phyloP scores from a whole-genome alignment of 1,140 invertebrate genomes.

The Brachionus koreanus region DNA sequence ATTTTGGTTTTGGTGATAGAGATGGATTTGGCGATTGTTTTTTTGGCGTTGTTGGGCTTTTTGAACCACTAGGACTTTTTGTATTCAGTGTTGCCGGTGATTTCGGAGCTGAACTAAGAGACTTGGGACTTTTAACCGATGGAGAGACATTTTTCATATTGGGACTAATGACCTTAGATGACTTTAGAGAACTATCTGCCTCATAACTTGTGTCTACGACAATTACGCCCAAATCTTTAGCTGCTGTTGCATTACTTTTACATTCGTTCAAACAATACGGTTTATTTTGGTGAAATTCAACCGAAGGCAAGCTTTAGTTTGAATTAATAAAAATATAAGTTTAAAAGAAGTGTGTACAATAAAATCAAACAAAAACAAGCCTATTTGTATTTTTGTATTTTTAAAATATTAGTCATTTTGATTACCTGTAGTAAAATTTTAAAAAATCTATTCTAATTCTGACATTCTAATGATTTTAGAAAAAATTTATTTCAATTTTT shows the following conservation, averaged over 20 bases:
- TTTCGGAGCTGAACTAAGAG: not conserved
- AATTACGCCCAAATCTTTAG: not conserved
- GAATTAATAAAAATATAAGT: not conserved
- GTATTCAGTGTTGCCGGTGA: not conserved
- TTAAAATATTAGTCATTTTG: not conserved
- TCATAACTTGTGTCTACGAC: not conserved
- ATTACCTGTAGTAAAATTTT: too few species aligned
- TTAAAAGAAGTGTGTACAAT: not conserved
- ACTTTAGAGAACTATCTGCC: not conserved
- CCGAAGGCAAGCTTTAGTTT: not conserved
- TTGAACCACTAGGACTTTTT: not conserved
- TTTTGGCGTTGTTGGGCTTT: not conserved
- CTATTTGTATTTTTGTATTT: not conserved
- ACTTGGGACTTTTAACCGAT: not conserved
- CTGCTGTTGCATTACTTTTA: not conserved
- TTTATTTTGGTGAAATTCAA: constrained; percentile 16
- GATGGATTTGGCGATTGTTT: not conserved
- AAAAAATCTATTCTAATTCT: too few species aligned
- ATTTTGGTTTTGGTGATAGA: constrained; percentile 13
- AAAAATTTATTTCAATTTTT: too few species aligned
- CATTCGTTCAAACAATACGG: constrained; percentile 2
- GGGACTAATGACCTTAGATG: not conserved
- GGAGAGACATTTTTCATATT: not conserved
- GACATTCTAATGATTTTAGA: too few species aligned
- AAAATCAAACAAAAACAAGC: not conserved